Percentiles rank a stretch among this genome's conserved stretches.
These are phyloP conservation scores for Xylota sylvarum DNA, from an alignment of 2,888 invertebrate species.

Conservation along the genomic window DNA sequence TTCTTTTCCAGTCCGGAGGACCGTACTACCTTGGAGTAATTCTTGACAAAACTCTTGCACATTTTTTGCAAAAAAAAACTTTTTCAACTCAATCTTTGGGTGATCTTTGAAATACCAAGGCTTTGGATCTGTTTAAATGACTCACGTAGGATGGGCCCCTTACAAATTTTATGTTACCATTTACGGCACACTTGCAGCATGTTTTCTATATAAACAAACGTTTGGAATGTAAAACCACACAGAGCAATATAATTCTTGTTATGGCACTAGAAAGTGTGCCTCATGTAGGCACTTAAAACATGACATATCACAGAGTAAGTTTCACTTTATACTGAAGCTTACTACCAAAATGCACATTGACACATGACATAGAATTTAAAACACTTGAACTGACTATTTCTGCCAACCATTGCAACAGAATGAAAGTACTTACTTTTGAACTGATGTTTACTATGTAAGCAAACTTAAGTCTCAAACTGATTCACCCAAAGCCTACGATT, in stretches of 20 bases:
- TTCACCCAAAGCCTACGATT: conserved; percentile 35
- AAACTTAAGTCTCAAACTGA: not conserved
- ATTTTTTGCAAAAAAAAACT: too few species aligned
- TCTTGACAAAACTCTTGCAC: too few species aligned
- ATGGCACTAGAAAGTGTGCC: not conserved
- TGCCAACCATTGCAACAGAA: not conserved
- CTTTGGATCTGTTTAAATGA: too few species aligned
- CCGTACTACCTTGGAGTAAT: too few species aligned
- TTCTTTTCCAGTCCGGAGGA: too few species aligned
- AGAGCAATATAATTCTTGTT: not conserved
- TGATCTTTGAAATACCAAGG: too few species aligned
- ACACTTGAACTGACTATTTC: not conserved
- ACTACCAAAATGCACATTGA: not conserved
- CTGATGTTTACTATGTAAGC: not conserved
- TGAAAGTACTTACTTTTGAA: conserved; percentile 3
- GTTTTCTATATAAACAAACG: too few species aligned
- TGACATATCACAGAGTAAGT: not conserved
- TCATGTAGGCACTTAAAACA: not conserved
- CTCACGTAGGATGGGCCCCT: too few species aligned
- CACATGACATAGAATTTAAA: not conserved
- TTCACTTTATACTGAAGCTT: not conserved
- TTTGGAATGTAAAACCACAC: too few species aligned
- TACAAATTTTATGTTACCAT: too few species aligned
- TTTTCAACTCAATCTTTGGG: too few species aligned
- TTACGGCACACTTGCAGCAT: too few species aligned